Conservation (phyloP, 92 coral and sea anemone species). For the Isaurus tuberculatus region DNA sequence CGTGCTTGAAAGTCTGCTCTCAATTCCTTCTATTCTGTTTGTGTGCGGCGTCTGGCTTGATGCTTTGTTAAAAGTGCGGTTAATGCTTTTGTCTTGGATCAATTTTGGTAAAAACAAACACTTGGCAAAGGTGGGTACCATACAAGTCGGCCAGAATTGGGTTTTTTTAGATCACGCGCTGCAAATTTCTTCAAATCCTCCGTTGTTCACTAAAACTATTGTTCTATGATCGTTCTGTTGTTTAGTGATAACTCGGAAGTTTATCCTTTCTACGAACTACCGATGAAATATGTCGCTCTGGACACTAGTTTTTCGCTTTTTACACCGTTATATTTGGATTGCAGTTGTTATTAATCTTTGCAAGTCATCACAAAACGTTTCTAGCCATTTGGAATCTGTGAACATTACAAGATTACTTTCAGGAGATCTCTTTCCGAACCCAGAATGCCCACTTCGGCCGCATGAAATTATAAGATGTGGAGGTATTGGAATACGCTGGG, state of each 20-base stretch:
- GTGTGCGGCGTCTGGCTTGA: background rate
- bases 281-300: background rate
- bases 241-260: background rate
- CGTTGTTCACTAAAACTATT: background rate
- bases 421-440: slow-evolving; percentile 34
- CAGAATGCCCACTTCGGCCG: slow-evolving; percentile 30
- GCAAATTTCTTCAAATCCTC: background rate
- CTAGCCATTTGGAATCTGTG: slow-evolving; percentile 17
- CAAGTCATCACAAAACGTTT: slow-evolving; percentile 16
- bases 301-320: background rate
- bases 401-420: slow-evolving; percentile 40
- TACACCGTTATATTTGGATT: background rate
- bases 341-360: background rate
- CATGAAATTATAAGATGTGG: slow-evolving; percentile 3
- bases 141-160: background rate
- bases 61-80: background rate
- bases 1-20: background rate
- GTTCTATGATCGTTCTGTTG: background rate
- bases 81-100: background rate
- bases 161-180: background rate
- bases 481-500: background rate
- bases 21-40: background rate
- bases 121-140: background rate
- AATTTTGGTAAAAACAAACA: background rate
- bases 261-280: background rate